phyloP scores from a whole-genome alignment of 2,113 vertebrate genomes.

The Cyprinodon brontotheroides region DNA sequence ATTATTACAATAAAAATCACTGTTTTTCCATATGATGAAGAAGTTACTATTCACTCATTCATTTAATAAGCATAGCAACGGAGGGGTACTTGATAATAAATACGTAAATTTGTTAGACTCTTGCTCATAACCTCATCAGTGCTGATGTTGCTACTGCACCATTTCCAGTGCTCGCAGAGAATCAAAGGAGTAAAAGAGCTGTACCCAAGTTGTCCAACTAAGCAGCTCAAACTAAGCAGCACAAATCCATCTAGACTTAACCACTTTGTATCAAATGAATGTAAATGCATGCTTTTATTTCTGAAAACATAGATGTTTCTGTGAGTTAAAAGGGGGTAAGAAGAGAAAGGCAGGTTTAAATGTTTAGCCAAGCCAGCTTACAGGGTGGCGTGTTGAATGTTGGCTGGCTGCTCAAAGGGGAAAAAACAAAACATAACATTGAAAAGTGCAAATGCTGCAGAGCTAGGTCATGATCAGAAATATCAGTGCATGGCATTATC shows the following conservation, averaged over 20 bases:
- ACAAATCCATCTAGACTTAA: constrained; percentile 16
- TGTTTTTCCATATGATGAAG: neutral
- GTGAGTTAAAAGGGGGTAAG: constrained; percentile 32
- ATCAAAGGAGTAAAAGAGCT: constrained; percentile 15
- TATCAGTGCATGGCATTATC: constrained; percentile 51
- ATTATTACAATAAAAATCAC: neutral
- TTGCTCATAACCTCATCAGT: constrained; percentile 21
- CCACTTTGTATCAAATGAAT: constrained; percentile 26
- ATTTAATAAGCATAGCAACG: constrained; percentile 2
- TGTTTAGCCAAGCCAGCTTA: constrained; percentile 27
- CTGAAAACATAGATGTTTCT: constrained; percentile 47
- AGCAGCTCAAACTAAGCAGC: constrained; percentile 8
- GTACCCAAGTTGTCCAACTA: constrained; percentile 19
- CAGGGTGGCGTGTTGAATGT: constrained; percentile 49
- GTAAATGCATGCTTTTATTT: constrained; percentile 9
- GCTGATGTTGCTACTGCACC: neutral
- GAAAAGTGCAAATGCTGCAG: constrained; percentile 36
- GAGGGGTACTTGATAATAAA: constrained; percentile 25
- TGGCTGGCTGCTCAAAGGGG: constrained; percentile 46
- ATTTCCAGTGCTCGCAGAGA: constrained; percentile 8
- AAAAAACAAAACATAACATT: constrained; percentile 22
- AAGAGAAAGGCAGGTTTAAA: constrained; percentile 23
- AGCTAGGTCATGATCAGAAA: constrained; percentile 56
- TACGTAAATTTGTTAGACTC: constrained; percentile 1
- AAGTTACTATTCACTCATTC: constrained; percentile 1